These are phyloP conservation scores for Corapipo altera DNA, from an alignment of 2,113 vertebrate genomes.

Conservation along the genomic window DNA sequence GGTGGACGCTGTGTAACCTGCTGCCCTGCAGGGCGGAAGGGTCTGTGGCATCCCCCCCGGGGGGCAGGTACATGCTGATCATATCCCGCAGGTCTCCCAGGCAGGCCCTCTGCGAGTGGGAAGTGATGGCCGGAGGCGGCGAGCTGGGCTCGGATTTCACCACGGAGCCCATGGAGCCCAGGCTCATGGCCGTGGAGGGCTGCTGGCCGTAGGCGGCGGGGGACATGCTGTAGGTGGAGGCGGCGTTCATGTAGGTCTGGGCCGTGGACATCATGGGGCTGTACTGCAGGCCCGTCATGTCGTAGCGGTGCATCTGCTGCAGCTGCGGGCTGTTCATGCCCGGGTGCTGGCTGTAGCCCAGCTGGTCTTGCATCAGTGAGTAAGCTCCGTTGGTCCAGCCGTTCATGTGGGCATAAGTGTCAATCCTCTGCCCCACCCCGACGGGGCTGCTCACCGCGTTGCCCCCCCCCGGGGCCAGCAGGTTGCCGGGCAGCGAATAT, in stretches of 20 bases:
- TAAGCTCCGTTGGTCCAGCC: conserved; percentile 97
- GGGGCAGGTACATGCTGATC: conserved; percentile 99
- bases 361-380: conserved; percentile 94
- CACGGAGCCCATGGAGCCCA: conserved; percentile 89
- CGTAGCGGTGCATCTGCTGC: conserved; percentile 97
- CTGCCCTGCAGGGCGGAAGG: conserved; percentile 87
- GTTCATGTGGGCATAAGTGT: conserved; percentile 95
- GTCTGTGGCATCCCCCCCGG: conserved; percentile 91
- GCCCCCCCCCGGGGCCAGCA: conserved; percentile 82
- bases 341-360: conserved; percentile 92
- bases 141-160: conserved; percentile 97
- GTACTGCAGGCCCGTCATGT: conserved; percentile 95
- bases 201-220: conserved; percentile 91
- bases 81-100: conserved; percentile 98
- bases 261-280: conserved; percentile 94
- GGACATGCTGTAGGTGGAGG: conserved; percentile 79
- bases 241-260: conserved; percentile 94
- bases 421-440: conserved; percentile 93
- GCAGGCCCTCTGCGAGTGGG: conserved; percentile 95
- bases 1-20: conserved; percentile 94
- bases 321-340: conserved; percentile 91
- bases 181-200: conserved; percentile 84
- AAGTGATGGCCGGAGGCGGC: conserved; percentile 91
- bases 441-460: conserved; percentile 84
- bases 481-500: conserved; percentile 90